Base-by-base conservation (phyloP, 2,888 invertebrate genomes). In the Melipona beecheii region DNA sequence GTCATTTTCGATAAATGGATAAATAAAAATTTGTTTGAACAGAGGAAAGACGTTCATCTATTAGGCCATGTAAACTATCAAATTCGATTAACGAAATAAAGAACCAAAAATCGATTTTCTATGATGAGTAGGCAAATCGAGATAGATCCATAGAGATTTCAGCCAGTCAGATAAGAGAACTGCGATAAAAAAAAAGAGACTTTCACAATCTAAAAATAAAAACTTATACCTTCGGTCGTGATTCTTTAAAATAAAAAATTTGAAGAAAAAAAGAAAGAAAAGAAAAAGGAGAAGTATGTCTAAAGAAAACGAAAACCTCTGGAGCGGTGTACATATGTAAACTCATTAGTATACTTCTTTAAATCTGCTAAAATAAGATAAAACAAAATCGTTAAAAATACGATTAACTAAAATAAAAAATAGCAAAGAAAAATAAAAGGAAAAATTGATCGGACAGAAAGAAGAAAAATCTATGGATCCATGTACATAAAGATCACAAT, bases 381-480 rank as follows among this genome's bases (percentile, higher is more conserved):
- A 60, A 60, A 19, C 4, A 60, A 19, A 17, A 64, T 17, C 24
- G 50, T 24, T 50, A 19, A 0, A 50, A 31, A 66, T 58, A 21
- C 17, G 54, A 56, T 54, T 24, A 43, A 49, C n/a, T 60, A 64
- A 69, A 68, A 60, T 13, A 19, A 19, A 19, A 17, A 9, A 19
- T 31, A 62, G 24, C 0, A 56, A 17, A 56, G 24, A 36, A 36
- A 52, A 21, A 50, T 15, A 50, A 50, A 52, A 24, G 24, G 19
- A 11, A 13, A 50, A 19, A 52, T 11, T 13, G 60, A 72, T 72
- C 24, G 19, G 21, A 15, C 19, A 43, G 17, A 54, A n/a, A 21
- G 49, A 56, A 49, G 66, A 36, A 65, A 60, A 56, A 72, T 43
- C 77, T 50, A 56, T 36, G 66, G 72, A 77, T 76, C 80, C 60